Evolutionary conservation across 2,888 invertebrate species (phyloP).

Genomic region (Atrina japonica): DNA sequence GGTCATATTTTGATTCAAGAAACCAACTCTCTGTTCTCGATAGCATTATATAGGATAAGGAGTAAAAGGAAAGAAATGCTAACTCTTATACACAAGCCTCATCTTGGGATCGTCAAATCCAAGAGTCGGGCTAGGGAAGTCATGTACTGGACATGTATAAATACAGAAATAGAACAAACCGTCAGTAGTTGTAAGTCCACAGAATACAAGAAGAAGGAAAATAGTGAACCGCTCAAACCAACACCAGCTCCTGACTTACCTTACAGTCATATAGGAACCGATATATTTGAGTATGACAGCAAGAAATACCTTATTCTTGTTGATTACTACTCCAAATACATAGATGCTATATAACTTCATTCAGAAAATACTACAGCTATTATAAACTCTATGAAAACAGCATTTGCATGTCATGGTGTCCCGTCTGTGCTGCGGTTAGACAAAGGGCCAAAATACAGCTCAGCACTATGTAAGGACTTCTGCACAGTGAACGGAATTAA

Average conservation of each 20-base stretch:
- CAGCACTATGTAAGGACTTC: background rate
- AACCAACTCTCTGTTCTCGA: conserved; percentile 15
- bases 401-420: no score
- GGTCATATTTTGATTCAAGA: no score
- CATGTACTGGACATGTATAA: no score
- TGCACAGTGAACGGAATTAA: conserved; percentile 29
- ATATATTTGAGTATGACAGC: conserved; percentile 45
- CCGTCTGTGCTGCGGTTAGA: no score
- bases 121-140: no score
- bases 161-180: conserved; percentile 25
- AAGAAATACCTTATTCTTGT: conserved; percentile 44
- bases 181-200: conserved; percentile 48
- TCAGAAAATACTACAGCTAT: no score
- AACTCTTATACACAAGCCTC: no score
- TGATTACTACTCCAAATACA: conserved; percentile 2
- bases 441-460: conserved; percentile 2
- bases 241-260: no score
- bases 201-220: no score
- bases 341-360: conserved; percentile 2
- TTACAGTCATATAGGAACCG: no score
- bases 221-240: conserved; percentile 39
- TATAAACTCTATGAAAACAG: no score
- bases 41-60: conserved; percentile 24
- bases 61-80: no score
- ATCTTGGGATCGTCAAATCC: conserved; percentile 49